Evolutionary conservation across 2,888 invertebrate species (phyloP).

Genomic region (Lithophane ornitopus): DNA sequence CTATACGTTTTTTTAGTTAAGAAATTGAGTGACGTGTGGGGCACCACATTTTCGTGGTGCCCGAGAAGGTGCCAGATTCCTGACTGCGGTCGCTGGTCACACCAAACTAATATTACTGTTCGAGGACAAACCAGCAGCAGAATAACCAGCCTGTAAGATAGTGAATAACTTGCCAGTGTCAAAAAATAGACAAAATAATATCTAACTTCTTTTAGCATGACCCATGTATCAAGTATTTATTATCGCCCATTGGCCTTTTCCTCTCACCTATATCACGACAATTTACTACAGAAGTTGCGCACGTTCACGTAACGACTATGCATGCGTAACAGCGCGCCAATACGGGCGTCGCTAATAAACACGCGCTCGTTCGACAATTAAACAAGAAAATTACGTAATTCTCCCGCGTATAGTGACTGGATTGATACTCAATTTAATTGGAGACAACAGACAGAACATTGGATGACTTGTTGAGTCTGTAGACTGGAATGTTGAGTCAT

Average conservation of each 20-base stretch:
- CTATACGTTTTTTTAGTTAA: too few species aligned
- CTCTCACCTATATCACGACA: conserved; percentile 5
- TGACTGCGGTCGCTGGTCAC: too few species aligned
- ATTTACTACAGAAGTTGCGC: conserved; percentile 36
- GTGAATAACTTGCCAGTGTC: too few species aligned
- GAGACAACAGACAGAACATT: conserved; percentile 20
- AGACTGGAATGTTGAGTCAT: conserved; percentile 35
- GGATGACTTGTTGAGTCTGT: conserved; percentile 14
- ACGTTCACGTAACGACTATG: conserved; percentile 60
- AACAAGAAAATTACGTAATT: conserved; percentile 62
- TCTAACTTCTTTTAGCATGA: too few species aligned
- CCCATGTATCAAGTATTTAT: not conserved
- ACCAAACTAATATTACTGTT: too few species aligned
- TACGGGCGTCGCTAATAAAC: conserved; percentile 53
- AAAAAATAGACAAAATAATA: too few species aligned
- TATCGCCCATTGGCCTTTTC: conserved; percentile 27
- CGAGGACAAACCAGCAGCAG: too few species aligned
- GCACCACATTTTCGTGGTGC: too few species aligned
- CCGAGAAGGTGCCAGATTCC: too few species aligned
- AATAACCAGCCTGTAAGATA: too few species aligned
- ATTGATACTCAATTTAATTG: conserved; percentile 47
- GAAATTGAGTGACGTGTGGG: too few species aligned
- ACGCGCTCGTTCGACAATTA: conserved; percentile 55
- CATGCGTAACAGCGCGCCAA: conserved; percentile 64
- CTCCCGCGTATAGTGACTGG: conserved; percentile 29